Conservation (phyloP, 1,140 invertebrate genomes). For the Triops longicaudatus region DNA sequence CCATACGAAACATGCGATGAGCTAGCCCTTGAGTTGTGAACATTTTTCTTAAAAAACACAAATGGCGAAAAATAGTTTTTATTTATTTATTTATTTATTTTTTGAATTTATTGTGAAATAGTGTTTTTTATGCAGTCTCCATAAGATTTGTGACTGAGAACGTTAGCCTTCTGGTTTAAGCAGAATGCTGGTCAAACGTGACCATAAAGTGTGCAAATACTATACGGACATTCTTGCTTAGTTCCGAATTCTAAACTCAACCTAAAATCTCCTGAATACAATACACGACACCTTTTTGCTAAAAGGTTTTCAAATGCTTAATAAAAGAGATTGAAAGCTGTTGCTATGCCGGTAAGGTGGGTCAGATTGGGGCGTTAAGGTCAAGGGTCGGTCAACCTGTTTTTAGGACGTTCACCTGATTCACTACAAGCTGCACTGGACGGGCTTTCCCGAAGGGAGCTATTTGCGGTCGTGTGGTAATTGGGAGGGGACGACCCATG, state of each 20-base stretch:
- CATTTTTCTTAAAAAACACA: too few species aligned
- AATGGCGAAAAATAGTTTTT: too few species aligned
- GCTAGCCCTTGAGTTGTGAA: too few species aligned
- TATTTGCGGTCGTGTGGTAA: neutral
- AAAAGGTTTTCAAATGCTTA: neutral
- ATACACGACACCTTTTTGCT: neutral
- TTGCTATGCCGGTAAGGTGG: neutral
- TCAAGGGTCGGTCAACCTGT: constrained; percentile 14
- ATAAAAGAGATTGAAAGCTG: neutral
- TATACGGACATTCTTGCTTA: neutral
- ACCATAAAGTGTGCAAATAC: neutral
- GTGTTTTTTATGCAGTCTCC: too few species aligned
- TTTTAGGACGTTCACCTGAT: constrained; percentile 8
- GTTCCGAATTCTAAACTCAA: neutral
- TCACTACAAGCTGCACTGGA: neutral
- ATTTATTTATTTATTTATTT: too few species aligned
- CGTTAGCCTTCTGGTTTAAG: too few species aligned
- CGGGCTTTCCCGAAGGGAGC: neutral
- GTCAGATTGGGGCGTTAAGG: neutral
- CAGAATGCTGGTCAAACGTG: too few species aligned
- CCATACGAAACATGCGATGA: too few species aligned
- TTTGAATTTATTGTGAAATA: too few species aligned
- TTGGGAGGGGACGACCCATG: neutral
- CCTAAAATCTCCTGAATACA: neutral
- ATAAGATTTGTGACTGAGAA: too few species aligned